Conservation (phyloP, 2,113 vertebrate genomes). For the Manacus vitellinus region DNA sequence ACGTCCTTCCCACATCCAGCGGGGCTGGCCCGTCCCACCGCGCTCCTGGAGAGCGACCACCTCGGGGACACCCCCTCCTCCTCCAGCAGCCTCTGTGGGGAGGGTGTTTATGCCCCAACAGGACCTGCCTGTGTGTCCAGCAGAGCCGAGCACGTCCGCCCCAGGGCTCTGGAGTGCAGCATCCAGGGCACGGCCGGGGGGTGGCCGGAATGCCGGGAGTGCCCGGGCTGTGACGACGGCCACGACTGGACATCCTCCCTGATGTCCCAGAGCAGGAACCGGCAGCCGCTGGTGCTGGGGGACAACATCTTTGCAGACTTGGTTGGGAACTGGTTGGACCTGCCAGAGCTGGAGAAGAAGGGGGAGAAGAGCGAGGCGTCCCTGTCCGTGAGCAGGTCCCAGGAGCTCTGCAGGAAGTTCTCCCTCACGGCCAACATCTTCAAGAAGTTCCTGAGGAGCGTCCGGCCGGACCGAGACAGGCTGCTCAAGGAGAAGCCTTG, state of each 20-base stretch:
- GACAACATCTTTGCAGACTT: conserved; percentile 96
- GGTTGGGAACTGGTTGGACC: conserved; percentile 96
- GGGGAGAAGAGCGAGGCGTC: conserved; percentile 68
- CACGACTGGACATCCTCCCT: conserved; percentile 94
- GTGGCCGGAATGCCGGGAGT: background rate
- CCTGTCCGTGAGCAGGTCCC: conserved; percentile 76
- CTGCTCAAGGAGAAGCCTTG: conserved; percentile 92
- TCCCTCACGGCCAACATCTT: conserved; percentile 94
- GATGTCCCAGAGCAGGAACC: conserved; percentile 90
- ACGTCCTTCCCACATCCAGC: rapidly evolving
- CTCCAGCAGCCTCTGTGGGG: background rate
- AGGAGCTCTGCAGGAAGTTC: conserved; percentile 90
- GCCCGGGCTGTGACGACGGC: conserved; percentile 69
- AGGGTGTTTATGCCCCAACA: rapidly evolving
- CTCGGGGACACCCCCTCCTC: background rate
- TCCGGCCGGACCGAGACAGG: conserved; percentile 90
- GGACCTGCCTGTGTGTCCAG: background rate
- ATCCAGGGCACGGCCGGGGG: background rate
- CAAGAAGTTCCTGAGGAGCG: conserved; percentile 91
- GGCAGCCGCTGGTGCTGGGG: conserved; percentile 91
- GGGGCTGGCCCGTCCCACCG: background rate
- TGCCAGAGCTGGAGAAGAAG: conserved; percentile 89
- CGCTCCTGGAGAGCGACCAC: rapidly evolving
- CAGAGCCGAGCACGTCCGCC: background rate
- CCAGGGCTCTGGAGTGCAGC: background rate